These are phyloP conservation scores for Antrozous pallidus DNA, from an alignment of 2,797 vertebrate species.

Conservation along the genomic window DNA sequence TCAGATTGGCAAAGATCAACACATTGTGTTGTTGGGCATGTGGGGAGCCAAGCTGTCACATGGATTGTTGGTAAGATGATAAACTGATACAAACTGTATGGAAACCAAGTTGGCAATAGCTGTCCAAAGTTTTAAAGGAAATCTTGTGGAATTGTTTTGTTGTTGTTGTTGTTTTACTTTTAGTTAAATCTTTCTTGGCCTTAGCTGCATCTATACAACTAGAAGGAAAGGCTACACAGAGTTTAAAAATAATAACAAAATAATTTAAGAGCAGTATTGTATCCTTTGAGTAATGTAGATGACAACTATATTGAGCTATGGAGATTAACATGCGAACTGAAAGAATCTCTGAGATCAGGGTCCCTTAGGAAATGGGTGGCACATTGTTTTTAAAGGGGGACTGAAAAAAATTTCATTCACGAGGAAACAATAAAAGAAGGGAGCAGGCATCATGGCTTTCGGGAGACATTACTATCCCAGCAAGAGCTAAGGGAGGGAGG, in stretches of 20 bases:
- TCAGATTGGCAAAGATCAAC: background rate
- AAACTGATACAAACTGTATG: background rate
- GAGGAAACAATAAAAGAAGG: background rate
- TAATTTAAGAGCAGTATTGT: background rate
- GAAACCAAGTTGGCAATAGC: background rate
- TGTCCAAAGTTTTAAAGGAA: background rate
- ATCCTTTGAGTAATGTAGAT: background rate
- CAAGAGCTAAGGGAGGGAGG: background rate
- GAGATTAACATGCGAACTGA: background rate
- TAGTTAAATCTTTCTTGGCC: background rate
- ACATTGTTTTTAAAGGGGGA: background rate
- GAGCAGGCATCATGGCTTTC: background rate
- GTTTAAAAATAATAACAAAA: background rate
- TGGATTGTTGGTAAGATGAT: background rate
- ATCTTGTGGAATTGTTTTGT: background rate
- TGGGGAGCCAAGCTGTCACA: background rate
- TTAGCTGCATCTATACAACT: background rate
- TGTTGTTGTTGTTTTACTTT: background rate
- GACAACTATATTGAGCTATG: background rate
- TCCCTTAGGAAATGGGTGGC: background rate
- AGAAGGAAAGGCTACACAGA: background rate
- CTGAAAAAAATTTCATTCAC: background rate
- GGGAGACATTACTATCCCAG: background rate
- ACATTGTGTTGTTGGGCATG: background rate
- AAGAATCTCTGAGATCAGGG: background rate